Percentiles rank a stretch among this genome's conserved stretches.
These are phyloP conservation scores for Eretmocerus hayati DNA, from an alignment of 2,888 invertebrate genomes.

Conservation along the genomic window DNA sequence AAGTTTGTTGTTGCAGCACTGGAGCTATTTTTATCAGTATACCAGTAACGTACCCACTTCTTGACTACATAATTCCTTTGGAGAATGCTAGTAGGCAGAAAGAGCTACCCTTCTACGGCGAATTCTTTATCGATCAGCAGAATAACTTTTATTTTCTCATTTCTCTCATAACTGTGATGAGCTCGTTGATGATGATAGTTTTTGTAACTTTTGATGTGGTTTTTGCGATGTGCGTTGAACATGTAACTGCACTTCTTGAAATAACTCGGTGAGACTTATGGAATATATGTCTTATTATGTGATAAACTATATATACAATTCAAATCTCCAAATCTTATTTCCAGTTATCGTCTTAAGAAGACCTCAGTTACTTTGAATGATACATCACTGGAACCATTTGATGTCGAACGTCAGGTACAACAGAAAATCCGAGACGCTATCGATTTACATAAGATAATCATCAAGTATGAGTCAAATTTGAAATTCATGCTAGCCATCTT, in stretches of 20 bases:
- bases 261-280: constrained; percentile 5
- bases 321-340: not conserved
- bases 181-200: not conserved
- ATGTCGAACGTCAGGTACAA: not conserved
- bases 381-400: not conserved
- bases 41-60: not conserved
- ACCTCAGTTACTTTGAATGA: not conserved
- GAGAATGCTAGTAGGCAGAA: not conserved
- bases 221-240: constrained; percentile 8
- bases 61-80: not conserved
- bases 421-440: not conserved
- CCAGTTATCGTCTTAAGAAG: not conserved
- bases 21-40: not conserved
- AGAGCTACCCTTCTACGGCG: constrained; percentile 1
- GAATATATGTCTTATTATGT: not conserved
- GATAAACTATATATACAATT: not conserved
- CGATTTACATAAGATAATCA: not conserved
- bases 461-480: not conserved
- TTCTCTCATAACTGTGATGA: not conserved
- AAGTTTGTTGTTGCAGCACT: constrained; percentile 10
- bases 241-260: constrained; percentile 9
- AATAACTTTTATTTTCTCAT: constrained; percentile 8
- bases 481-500: too few species aligned
- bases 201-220: constrained; percentile 11
- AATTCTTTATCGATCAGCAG: constrained; percentile 11